Conservation (phyloP, 1,140 invertebrate genomes). For the Pissodes strobi region DNA sequence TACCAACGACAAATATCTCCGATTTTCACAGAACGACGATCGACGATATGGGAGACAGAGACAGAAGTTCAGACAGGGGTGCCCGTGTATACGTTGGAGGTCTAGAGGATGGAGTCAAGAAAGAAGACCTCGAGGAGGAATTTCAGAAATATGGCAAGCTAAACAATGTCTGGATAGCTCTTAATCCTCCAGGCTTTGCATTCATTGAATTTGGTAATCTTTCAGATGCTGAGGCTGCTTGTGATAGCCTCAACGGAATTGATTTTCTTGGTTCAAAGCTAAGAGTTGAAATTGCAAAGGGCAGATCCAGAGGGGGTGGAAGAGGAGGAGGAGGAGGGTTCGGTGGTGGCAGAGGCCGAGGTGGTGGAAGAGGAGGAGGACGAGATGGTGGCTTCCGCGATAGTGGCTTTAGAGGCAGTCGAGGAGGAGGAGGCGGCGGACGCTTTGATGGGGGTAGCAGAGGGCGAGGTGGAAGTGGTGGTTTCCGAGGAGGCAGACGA, state of each 20-base stretch:
- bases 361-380: conserved; percentile 32
- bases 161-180: conserved; percentile 90
- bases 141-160: conserved; percentile 72
- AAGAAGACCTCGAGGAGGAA: conserved; percentile 89
- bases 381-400: conserved; percentile 29
- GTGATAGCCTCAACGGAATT: conserved; percentile 87
- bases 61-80: conserved; percentile 59
- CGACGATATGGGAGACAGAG: conserved; percentile 50
- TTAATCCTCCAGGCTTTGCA: conserved; percentile 95
- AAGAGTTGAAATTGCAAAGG: conserved; percentile 81
- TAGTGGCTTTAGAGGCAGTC: conserved; percentile 39
- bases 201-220: conserved; percentile 98
- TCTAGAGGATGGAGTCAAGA: conserved; percentile 80
- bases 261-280: conserved; percentile 80
- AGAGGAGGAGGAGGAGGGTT: conserved; percentile 39
- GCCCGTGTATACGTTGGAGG: conserved; percentile 86
- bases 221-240: conserved; percentile 92
- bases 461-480: conserved; percentile 38
- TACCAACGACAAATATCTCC: conserved; percentile 49
- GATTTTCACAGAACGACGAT: conserved; percentile 51
- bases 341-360: conserved; percentile 30
- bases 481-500: conserved; percentile 38
- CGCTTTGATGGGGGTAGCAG: conserved; percentile 37
- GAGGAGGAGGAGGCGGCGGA: conserved; percentile 27
- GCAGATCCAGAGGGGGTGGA: conserved; percentile 50